Percentiles rank a stretch among this genome's conserved stretches.
phyloP scores from a whole-genome alignment of 2,113 vertebrate genomes.

The Gadus chalcogrammus region DNA sequence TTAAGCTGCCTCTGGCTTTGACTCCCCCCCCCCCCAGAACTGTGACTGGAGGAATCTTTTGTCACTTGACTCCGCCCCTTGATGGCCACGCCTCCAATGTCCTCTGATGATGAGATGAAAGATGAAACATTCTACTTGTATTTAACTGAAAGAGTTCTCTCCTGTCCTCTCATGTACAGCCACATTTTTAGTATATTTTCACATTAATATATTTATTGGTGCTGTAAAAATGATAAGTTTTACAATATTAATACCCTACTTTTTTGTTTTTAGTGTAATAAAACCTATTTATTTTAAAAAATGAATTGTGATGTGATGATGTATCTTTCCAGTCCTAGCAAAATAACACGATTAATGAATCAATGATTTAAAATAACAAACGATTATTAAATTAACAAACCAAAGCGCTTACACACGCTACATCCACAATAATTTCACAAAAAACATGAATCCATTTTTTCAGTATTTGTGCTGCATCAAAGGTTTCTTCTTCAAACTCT shows the following conservation, averaged over 20 bases:
- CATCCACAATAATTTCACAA: no score
- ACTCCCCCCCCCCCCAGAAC: background rate
- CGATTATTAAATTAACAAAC: background rate
- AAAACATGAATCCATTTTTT: no score
- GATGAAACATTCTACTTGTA: slow-evolving; percentile 59
- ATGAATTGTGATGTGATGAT: slow-evolving; percentile 29
- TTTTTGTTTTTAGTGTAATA: slow-evolving; percentile 58
- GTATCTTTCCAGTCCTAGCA: background rate
- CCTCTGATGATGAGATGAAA: slow-evolving; percentile 29
- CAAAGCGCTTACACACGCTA: no score
- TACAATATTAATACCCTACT: slow-evolving; percentile 59
- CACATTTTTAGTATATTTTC: slow-evolving; percentile 72
- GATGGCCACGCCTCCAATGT: no score
- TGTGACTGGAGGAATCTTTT: background rate
- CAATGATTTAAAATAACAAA: background rate
- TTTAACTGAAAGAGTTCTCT: slow-evolving; percentile 49
- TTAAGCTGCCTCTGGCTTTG: background rate
- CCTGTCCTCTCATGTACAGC: slow-evolving; percentile 50
- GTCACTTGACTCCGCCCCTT: no score
- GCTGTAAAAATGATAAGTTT: slow-evolving; percentile 55
- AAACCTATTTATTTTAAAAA: slow-evolving; percentile 75
- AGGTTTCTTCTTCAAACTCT: no score
- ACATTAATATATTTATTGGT: slow-evolving; percentile 78
- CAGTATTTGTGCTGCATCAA: no score
- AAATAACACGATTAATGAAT: background rate